Conservation (phyloP, 1,140 invertebrate species). For the Grapholita molesta region DNA sequence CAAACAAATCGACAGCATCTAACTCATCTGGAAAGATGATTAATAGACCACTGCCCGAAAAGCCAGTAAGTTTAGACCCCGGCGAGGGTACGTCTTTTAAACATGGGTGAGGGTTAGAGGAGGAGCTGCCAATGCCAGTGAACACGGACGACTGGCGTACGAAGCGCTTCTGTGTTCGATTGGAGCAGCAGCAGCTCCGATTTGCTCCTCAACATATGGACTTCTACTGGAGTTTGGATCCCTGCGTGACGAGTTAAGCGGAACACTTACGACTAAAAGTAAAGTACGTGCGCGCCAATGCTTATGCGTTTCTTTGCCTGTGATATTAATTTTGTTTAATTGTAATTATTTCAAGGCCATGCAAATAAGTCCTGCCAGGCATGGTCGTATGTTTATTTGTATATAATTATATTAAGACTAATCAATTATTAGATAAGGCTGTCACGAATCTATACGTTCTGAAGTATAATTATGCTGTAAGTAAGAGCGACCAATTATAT, state of each 20-base stretch:
- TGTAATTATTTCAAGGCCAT: slow-evolving; percentile 38
- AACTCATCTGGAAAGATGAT: slow-evolving; percentile 80
- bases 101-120: slow-evolving; percentile 35
- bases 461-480: background rate
- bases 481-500: background rate
- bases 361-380: slow-evolving; percentile 52
- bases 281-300: slow-evolving; percentile 29
- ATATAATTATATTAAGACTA: slow-evolving; percentile 23
- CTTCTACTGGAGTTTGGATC: slow-evolving; percentile 32
- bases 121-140: slow-evolving; percentile 22
- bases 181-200: slow-evolving; percentile 18
- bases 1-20: slow-evolving; percentile 65
- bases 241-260: slow-evolving; percentile 34
- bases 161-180: slow-evolving; percentile 6
- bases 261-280: background rate
- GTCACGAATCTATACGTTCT: background rate
- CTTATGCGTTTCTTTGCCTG: slow-evolving; percentile 65
- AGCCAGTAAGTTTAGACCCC: slow-evolving; percentile 75
- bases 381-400: slow-evolving; percentile 51
- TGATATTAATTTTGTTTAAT: slow-evolving; percentile 70
- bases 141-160: slow-evolving; percentile 1
- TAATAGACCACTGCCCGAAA: slow-evolving; percentile 83
- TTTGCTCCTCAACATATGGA: slow-evolving; percentile 20
- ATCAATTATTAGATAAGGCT: background rate
- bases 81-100: slow-evolving; percentile 65